These are phyloP conservation scores for Drosophila chauvacae DNA, from an alignment of 1,140 invertebrate genomes.

Conservation along the genomic window DNA sequence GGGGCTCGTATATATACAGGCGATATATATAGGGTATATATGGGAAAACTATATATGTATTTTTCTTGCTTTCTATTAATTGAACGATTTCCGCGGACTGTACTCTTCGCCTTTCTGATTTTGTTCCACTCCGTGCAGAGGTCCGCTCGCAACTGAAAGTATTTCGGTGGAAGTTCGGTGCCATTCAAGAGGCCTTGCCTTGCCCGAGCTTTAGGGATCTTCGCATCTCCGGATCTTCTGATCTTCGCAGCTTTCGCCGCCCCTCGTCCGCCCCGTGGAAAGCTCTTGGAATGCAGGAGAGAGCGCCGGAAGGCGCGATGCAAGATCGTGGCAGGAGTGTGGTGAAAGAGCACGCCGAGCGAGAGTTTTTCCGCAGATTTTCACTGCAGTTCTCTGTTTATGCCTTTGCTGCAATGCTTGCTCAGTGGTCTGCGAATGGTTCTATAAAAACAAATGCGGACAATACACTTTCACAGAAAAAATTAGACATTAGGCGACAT, in stretches of 20 bases:
- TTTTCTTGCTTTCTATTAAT: slow-evolving; percentile 67
- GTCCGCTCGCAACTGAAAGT: slow-evolving; percentile 84
- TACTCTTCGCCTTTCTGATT: slow-evolving; percentile 76
- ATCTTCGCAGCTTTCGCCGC: slow-evolving; percentile 30
- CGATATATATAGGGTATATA: slow-evolving; percentile 72
- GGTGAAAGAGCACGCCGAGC: slow-evolving; percentile 47
- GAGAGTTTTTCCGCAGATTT: slow-evolving; percentile 35
- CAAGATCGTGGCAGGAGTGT: slow-evolving; percentile 36
- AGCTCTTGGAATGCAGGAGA: slow-evolving; percentile 50
- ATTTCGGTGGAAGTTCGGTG: slow-evolving; percentile 66
- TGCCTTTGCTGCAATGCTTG: slow-evolving; percentile 47
- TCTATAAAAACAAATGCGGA: slow-evolving; percentile 64
- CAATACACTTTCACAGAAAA: slow-evolving; percentile 3
- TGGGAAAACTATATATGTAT: slow-evolving; percentile 70
- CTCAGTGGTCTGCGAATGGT: slow-evolving; percentile 67
- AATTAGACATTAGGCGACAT: not conserved
- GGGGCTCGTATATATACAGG: slow-evolving; percentile 61
- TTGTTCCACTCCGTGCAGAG: slow-evolving; percentile 85
- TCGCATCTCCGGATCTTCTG: slow-evolving; percentile 35
- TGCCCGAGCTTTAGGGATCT: slow-evolving; percentile 75
- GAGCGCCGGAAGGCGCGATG: slow-evolving; percentile 43
- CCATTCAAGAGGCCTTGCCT: slow-evolving; percentile 65
- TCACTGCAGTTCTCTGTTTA: slow-evolving; percentile 76
- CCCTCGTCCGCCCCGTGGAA: slow-evolving; percentile 1
- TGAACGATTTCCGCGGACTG: slow-evolving; percentile 84